These are phyloP conservation scores for Catalaphyllia jardinei DNA, from an alignment of 64 coral and sea anemone species.

Conservation along the genomic window DNA sequence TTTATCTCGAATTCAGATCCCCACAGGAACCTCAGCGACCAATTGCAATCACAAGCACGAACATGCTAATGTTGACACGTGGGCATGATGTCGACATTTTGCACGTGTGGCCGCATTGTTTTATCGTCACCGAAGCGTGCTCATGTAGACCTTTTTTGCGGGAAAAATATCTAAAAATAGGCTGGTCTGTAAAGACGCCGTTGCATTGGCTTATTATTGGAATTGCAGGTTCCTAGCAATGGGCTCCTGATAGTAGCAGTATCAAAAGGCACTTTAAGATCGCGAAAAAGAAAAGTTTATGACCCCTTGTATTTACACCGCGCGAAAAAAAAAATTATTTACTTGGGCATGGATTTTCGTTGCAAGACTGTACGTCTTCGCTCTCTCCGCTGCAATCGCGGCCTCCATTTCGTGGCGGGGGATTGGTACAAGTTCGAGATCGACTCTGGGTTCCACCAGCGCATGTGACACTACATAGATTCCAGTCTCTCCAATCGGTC, in stretches of 20 bases:
- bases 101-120: no score
- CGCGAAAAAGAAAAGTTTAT: background rate
- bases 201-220: no score
- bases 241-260: background rate
- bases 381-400: background rate
- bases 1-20: no score
- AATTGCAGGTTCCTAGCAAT: no score
- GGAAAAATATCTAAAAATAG: no score
- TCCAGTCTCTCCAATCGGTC: slow-evolving; percentile 36
- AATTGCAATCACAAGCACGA: no score
- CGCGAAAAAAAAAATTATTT: background rate
- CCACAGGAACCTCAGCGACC: no score
- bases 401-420: background rate
- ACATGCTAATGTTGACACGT: no score
- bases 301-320: background rate
- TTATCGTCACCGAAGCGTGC: no score
- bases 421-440: slow-evolving; percentile 14
- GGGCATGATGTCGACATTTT: no score
- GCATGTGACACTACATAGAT: slow-evolving; percentile 27
- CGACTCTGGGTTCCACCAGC: slow-evolving; percentile 22
- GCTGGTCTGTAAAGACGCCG: no score
- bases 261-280: background rate
- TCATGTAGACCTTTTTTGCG: no score
- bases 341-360: slow-evolving; percentile 25
- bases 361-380: slow-evolving; percentile 2